Base-by-base conservation (phyloP, 2,797 vertebrate species). In the Enteromius trimaculatus region DNA sequence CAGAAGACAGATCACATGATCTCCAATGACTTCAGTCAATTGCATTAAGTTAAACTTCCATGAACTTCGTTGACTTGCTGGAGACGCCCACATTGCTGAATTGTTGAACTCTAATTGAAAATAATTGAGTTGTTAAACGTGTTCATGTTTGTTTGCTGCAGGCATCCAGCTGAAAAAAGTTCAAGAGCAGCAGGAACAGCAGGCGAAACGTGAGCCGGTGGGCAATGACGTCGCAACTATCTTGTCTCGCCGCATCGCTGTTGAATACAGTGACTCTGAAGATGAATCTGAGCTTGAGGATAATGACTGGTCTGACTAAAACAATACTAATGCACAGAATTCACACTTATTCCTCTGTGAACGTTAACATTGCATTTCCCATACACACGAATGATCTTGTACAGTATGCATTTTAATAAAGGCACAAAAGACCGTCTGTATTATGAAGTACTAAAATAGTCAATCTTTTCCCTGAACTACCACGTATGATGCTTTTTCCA, bases 81-180 rank as follows among this genome's bases (percentile, higher is more conserved):
- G 47, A 34, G 29, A 16, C 19, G 6, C 49, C 75, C 37, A 17
- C 11, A 58, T 53, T 13, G 4, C 34, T 37, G 34, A 37, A 16
- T 64, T 49, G 39, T 65, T 31, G 1, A 19, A 42, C 58, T 26
- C 3, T 11, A 9, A 64, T 31, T 47, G 1, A 44, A 64, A 78
- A 64, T 42, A 0, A 19, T n/a, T 44, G n/a, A 70, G 64, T 21
- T 78, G 23, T 31, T 31, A 64, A 64, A 31, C 0, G 60, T 31
- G 34, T 37, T n/a, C 60, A n/a, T 82, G 42, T 77, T 47, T 85
- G 29, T 79, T 55, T 65, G 19, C 34, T 64, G 58, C 86, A 99
- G 98, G 98, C 88, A 98, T 99, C 84, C 98, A 98, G 91, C 87
- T 99, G 91, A 99, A 99, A 85, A 99, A 99, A 90, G 97, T 98